These are phyloP conservation scores for Heterocephalus glaber DNA, from an alignment of 2,113 vertebrate species.

Conservation along the genomic window DNA sequence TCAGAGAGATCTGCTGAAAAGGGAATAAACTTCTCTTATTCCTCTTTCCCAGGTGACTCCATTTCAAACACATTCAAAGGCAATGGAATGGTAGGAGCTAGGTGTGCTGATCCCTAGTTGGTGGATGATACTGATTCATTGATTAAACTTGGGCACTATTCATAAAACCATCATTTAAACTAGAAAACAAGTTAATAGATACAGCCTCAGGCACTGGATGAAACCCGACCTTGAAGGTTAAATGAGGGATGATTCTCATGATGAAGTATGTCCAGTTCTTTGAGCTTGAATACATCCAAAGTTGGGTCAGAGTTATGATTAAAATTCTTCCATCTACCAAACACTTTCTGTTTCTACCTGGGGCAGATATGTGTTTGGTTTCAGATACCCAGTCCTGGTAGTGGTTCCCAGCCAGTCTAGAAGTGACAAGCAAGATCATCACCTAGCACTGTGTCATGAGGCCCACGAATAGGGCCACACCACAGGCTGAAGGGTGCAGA, in stretches of 20 bases:
- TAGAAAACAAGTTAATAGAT: not conserved
- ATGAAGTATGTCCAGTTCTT: conserved; percentile 12
- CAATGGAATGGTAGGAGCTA: not conserved
- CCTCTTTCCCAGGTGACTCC: not conserved
- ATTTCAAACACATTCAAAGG: not conserved
- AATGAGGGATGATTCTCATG: not conserved
- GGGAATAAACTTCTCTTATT: not conserved
- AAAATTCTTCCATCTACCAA: not conserved
- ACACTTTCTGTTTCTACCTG: not conserved
- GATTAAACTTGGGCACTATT: not conserved
- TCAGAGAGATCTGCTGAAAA: not conserved
- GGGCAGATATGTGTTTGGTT: not conserved
- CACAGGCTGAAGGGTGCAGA: accelerated
- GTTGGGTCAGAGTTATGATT: not conserved
- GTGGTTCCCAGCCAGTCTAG: not conserved
- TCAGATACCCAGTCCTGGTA: not conserved
- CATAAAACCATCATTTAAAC: not conserved
- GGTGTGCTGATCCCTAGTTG: not conserved
- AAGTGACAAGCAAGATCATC: not conserved
- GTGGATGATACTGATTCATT: not conserved
- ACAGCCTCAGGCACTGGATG: not conserved
- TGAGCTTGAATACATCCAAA: not conserved
- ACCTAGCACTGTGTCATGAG: not conserved
- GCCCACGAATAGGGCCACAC: not conserved
- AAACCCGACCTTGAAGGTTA: not conserved